Percentiles rank a stretch among this genome's conserved stretches.
phyloP scores from a whole-genome alignment of 30 jellyfish, hydroid and myxozoan species.

The Sanderia malayensis region DNA sequence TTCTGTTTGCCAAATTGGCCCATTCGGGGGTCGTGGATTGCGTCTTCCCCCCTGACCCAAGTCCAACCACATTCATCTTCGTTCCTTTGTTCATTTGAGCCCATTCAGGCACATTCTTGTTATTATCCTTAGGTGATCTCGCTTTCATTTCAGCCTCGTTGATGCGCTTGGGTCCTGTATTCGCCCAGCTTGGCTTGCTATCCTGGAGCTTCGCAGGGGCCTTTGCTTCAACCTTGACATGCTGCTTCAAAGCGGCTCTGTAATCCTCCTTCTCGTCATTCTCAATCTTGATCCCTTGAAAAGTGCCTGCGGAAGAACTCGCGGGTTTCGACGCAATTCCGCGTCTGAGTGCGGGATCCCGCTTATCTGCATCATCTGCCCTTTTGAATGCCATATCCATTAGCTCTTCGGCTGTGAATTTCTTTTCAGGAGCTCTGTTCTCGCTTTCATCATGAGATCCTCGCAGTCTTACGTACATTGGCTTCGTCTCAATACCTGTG shows the following conservation, averaged over 20 bases:
- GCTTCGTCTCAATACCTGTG: conserved; percentile 48
- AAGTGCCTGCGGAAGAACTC: conserved; percentile 18
- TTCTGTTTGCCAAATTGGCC: conserved; percentile 48
- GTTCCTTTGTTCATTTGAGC: conserved; percentile 52
- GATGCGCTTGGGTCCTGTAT: conserved; percentile 28
- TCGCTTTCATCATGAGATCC: conserved; percentile 14
- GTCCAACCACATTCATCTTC: conserved; percentile 33
- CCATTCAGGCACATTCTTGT: conserved; percentile 61
- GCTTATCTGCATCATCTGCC: conserved; percentile 57
- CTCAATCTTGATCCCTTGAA: conserved; percentile 34
- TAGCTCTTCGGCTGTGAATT: conserved; percentile 48
- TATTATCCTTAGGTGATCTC: conserved; percentile 24
- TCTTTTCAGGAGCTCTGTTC: conserved; percentile 25
- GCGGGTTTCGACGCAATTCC: conserved; percentile 36
- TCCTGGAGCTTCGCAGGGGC: conserved; percentile 19
- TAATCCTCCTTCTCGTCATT: conserved; percentile 48
- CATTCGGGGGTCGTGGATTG: conserved; percentile 52
- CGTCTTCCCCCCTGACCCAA: conserved; percentile 24
- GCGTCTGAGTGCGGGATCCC: conserved; percentile 62
- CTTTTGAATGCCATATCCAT: conserved; percentile 51
- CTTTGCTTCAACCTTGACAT: conserved; percentile 42
- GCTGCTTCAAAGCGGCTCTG: conserved; percentile 51
- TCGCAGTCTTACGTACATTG: conserved; percentile 39
- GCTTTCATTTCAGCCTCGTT: conserved; percentile 26
- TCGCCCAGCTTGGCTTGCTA: conserved; percentile 64